A percentile compares a stretch with the other conserved stretches of the same genome.
Conservation (phyloP, 2,888 invertebrate genomes). For the Epirrita christyi region DNA sequence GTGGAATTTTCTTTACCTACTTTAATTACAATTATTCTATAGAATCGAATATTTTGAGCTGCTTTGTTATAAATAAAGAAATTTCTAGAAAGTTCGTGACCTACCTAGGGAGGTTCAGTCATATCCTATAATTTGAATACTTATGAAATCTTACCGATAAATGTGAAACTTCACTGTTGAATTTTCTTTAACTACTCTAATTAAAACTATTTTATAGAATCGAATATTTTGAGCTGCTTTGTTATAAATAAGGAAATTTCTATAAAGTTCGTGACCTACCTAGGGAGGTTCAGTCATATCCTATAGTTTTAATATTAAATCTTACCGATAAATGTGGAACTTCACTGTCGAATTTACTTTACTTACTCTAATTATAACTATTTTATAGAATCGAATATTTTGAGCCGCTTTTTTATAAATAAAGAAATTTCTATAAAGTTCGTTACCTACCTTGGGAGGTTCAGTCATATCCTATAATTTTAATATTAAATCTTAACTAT, state of each 20-base stretch:
- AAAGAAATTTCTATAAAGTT: too few relatives aligned
- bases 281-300: slow-evolving; percentile 8
- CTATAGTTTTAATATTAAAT: too few relatives aligned
- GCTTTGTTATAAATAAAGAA: background rate
- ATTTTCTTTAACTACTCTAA: background rate
- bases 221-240: background rate
- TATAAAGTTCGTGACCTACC: slow-evolving; percentile 3
- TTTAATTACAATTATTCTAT: background rate
- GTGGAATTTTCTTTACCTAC: background rate
- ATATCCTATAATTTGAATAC: background rate
- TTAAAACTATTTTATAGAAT: background rate
- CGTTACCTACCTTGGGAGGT: slow-evolving; percentile 10
- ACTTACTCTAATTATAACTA: background rate
- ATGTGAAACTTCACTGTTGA: background rate
- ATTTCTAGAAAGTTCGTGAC: background rate
- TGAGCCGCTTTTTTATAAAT: too few relatives aligned
- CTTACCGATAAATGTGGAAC: too few relatives aligned
- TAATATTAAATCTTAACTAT: too few relatives aligned
- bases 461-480: background rate
- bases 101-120: slow-evolving; percentile 14
- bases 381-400: too few relatives aligned
- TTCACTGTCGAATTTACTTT: too few relatives aligned
- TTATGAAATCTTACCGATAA: too few relatives aligned
- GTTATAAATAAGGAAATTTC: background rate
- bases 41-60: background rate